phyloP scores from a whole-genome alignment of 2,113 vertebrate species.

The Tapirus terrestris region DNA sequence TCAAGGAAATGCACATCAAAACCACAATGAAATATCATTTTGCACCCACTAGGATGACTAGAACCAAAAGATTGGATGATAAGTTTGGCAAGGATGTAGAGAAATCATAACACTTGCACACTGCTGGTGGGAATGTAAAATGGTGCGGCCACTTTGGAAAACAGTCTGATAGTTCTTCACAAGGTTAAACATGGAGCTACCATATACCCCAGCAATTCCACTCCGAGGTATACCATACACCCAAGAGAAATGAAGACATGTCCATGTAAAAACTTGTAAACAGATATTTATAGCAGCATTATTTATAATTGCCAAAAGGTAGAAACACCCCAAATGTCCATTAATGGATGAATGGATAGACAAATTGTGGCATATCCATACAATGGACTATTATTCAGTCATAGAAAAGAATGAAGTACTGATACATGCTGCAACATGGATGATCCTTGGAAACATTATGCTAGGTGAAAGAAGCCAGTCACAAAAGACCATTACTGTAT shows the following conservation, averaged over 20 bases:
- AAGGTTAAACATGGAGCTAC: neutral
- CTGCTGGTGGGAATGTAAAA: neutral
- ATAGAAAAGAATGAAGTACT: neutral
- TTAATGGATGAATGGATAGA: neutral
- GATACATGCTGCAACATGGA: neutral
- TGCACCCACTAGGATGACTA: neutral
- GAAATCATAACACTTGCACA: neutral
- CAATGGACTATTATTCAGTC: neutral
- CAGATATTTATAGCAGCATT: neutral
- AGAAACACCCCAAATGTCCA: neutral
- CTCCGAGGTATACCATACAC: neutral
- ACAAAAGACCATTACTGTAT: neutral
- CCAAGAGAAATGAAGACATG: neutral
- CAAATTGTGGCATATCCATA: neutral
- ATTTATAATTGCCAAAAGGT: neutral
- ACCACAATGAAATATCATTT: neutral
- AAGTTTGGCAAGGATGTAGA: neutral
- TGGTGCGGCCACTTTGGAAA: neutral
- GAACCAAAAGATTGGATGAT: neutral
- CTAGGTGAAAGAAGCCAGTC: neutral
- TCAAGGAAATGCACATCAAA: conserved; percentile 11
- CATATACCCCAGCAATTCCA: neutral
- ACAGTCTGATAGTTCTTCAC: neutral
- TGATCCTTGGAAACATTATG: neutral
- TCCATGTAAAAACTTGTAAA: neutral